Conservation (phyloP, 2,888 invertebrate species). For the Marronus borbonicus region DNA sequence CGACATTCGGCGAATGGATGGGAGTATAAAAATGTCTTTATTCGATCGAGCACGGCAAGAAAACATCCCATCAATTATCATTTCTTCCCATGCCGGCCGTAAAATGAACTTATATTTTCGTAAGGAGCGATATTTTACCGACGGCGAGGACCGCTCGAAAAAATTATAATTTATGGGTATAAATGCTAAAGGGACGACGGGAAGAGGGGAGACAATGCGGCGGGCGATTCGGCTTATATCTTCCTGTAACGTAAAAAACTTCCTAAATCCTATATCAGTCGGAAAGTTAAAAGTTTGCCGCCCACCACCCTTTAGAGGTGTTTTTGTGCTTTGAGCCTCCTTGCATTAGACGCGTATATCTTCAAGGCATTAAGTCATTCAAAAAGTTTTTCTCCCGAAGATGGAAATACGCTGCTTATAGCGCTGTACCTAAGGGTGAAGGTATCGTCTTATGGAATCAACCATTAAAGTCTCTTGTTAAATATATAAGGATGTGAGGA, state of each 20-base stretch:
- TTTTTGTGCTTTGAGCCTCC: neutral
- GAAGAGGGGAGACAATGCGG: slow-evolving; percentile 11
- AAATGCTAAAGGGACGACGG: neutral
- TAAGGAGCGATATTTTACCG: slow-evolving; percentile 24
- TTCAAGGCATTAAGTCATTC: slow-evolving; percentile 50
- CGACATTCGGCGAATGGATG: slow-evolving; percentile 5
- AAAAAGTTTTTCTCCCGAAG: slow-evolving; percentile 52
- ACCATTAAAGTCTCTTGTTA: too few species aligned
- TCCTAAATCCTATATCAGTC: slow-evolving; percentile 31
- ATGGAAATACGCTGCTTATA: slow-evolving; percentile 53
- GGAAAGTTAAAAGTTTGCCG: slow-evolving; percentile 26
- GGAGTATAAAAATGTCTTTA: slow-evolving; percentile 16
- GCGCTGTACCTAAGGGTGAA: neutral
- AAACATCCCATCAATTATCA: slow-evolving; percentile 39
- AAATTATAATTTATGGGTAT: slow-evolving; percentile 36
- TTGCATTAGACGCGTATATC: slow-evolving; percentile 56
- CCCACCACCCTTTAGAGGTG: neutral
- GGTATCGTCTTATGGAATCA: neutral
- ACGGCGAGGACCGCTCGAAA: neutral
- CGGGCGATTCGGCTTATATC: neutral
- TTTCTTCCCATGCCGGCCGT: slow-evolving; percentile 22
- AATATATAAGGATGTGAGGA: too few species aligned
- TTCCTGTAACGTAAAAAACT: slow-evolving; percentile 4
- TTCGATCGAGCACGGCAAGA: slow-evolving; percentile 20
- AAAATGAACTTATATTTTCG: slow-evolving; percentile 20